These are phyloP conservation scores for Rhinichthys osculus DNA, from an alignment of 2,797 vertebrate species.

Conservation along the genomic window DNA sequence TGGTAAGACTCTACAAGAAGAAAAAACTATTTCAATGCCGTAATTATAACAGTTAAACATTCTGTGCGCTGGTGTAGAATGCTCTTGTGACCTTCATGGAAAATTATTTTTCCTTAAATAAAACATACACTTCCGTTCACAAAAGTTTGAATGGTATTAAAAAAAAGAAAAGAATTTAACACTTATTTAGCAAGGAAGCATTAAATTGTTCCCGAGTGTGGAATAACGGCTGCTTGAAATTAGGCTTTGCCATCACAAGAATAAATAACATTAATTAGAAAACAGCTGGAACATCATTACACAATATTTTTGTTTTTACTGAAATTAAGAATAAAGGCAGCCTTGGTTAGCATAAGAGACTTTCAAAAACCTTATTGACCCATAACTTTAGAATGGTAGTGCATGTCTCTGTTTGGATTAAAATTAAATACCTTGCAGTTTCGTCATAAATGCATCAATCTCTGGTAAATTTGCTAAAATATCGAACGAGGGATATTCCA, in stretches of 20 bases:
- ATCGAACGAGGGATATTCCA: constrained; percentile 83
- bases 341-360: background rate
- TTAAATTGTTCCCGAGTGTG: background rate
- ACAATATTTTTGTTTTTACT: background rate
- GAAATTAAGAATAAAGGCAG: background rate
- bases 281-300: background rate
- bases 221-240: background rate
- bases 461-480: constrained; percentile 71
- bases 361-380: background rate
- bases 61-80: background rate
- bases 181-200: background rate
- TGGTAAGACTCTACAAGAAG: constrained; percentile 65
- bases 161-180: background rate
- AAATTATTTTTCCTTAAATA: background rate
- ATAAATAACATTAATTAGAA: background rate
- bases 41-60: background rate
- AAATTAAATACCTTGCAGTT: constrained; percentile 72
- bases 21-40: constrained; percentile 36
- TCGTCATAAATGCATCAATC: constrained; percentile 65
- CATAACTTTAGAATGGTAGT: background rate
- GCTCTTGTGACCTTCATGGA: background rate
- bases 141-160: background rate
- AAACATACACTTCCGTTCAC: background rate
- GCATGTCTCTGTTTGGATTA: background rate
- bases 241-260: background rate